A percentile compares a stretch with the other conserved stretches of the same genome.
Evolutionary conservation across 2,888 invertebrate genomes (phyloP).

Genomic region (Latheticus oryzae): DNA sequence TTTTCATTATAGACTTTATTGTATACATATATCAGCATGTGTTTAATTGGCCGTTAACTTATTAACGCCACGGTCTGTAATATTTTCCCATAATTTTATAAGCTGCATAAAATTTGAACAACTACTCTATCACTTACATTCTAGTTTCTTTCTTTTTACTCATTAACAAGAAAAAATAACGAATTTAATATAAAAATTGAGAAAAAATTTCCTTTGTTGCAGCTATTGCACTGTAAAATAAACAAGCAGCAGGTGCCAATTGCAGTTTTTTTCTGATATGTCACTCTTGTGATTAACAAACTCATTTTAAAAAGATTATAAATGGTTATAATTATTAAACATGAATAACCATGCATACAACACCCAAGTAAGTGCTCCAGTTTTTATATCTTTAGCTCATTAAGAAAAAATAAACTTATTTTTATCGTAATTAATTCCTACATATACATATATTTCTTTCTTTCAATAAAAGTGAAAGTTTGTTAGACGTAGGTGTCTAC

Average conservation of each 20-base stretch:
- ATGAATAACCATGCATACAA: conserved; percentile 23
- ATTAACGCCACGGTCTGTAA: too few relatives aligned
- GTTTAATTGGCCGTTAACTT: too few relatives aligned
- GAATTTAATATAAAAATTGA: too few relatives aligned
- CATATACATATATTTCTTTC: conserved; percentile 50
- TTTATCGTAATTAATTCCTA: conserved; percentile 35
- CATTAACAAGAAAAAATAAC: too few relatives aligned
- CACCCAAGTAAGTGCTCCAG: conserved; percentile 18
- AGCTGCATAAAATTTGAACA: too few relatives aligned
- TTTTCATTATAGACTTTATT: too few relatives aligned
- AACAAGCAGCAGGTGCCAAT: conserved; percentile 12
- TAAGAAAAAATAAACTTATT: conserved; percentile 26
- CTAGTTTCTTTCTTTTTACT: too few relatives aligned
- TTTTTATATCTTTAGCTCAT: conserved; percentile 25
- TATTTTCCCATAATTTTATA: too few relatives aligned
- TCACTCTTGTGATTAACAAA: conserved; percentile 11
- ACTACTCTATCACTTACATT: too few relatives aligned
- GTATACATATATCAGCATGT: too few relatives aligned
- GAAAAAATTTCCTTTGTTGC: conserved; percentile 2
- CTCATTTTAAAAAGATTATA: conserved; percentile 10
- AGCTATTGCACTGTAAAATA: too few relatives aligned
- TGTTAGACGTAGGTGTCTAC: conserved; percentile 53
- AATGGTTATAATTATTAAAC: conserved; percentile 25
- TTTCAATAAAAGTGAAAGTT: conserved; percentile 59
- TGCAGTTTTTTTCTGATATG: conserved; percentile 20